phyloP scores from a whole-genome alignment of 2,113 vertebrate species.

The Hypanus sabinus region DNA sequence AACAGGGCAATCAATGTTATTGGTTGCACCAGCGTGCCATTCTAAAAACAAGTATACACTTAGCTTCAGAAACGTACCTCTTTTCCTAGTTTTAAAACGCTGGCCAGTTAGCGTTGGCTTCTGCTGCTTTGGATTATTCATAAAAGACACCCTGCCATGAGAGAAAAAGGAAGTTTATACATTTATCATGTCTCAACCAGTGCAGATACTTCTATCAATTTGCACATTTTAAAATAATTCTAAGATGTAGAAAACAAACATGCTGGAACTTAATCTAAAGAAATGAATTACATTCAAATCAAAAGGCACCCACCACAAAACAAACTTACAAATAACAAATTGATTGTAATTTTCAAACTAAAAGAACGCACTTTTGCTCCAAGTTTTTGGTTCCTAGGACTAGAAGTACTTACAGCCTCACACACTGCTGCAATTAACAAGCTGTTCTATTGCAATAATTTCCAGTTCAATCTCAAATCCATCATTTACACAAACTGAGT shows the following conservation, averaged over 20 bases:
- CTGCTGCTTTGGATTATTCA: slow-evolving; percentile 99
- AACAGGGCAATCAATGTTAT: no score
- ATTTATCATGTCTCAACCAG: not conserved
- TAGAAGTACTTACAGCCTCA: not conserved
- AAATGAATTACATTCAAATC: no score
- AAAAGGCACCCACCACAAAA: no score
- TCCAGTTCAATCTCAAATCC: not conserved
- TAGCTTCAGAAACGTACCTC: slow-evolving; percentile 62
- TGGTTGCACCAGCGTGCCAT: not conserved
- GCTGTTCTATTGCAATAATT: not conserved
- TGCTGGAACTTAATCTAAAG: no score
- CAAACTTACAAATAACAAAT: no score
- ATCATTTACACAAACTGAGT: not conserved
- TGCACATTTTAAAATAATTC: not conserved
- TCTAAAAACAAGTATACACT: not conserved
- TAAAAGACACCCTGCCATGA: slow-evolving; percentile 88
- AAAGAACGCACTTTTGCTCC: not conserved
- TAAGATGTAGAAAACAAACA: no score
- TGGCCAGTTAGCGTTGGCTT: slow-evolving; percentile 99
- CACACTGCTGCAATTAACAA: not conserved
- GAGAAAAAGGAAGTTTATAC: not conserved
- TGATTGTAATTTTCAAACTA: no score
- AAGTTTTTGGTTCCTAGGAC: not conserved
- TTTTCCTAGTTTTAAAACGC: slow-evolving; percentile 99
- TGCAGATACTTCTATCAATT: not conserved